These are phyloP conservation scores for Lagodon rhomboides DNA, from an alignment of 2,797 vertebrate genomes.

Conservation along the genomic window DNA sequence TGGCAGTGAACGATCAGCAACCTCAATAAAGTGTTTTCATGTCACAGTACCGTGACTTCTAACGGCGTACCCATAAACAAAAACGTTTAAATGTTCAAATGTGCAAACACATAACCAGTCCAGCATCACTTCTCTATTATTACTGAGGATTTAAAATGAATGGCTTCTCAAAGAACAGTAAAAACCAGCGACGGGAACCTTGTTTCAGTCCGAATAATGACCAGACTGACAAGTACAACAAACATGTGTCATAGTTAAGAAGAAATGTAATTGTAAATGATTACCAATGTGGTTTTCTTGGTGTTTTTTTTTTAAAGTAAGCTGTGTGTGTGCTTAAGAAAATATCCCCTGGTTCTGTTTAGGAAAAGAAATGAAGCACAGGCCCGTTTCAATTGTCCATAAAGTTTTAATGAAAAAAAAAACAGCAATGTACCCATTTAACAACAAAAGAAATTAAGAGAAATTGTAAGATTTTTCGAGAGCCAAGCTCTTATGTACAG, in stretches of 20 bases:
- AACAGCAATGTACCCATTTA: constrained; percentile 84
- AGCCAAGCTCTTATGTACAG: constrained; percentile 87
- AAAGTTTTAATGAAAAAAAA: constrained; percentile 83
- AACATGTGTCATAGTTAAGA: background rate
- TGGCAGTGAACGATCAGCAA: background rate
- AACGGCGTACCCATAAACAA: background rate
- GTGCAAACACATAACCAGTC: background rate
- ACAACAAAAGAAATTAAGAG: constrained; percentile 81
- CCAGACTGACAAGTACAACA: no score
- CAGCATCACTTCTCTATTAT: background rate
- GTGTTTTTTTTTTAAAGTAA: background rate
- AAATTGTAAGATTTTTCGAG: constrained; percentile 80
- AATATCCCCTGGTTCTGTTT: no score
- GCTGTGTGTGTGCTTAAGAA: background rate
- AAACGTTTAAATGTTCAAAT: background rate
- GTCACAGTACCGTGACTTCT: background rate
- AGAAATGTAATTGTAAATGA: background rate
- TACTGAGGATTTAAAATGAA: background rate
- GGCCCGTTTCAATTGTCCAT: constrained; percentile 64
- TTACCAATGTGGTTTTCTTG: background rate
- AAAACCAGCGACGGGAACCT: background rate
- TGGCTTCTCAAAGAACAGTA: background rate
- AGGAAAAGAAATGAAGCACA: constrained; percentile 41
- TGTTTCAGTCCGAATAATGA: background rate
- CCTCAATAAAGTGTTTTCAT: background rate